These are phyloP conservation scores for Clarias batrachus DNA, from an alignment of 2,113 vertebrate genomes.

Conservation along the genomic window DNA sequence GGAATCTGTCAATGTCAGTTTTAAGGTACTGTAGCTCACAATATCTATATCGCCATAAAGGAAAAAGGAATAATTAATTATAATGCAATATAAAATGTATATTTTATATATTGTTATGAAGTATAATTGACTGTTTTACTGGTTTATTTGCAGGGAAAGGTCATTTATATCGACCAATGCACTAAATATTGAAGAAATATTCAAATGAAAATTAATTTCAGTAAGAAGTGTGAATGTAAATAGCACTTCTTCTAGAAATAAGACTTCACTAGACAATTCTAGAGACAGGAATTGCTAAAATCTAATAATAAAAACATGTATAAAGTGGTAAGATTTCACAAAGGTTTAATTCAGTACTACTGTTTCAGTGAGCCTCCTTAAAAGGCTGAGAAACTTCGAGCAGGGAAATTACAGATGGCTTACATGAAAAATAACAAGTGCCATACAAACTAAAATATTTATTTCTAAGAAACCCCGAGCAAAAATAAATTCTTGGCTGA, in stretches of 20 bases:
- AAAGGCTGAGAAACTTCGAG: background rate
- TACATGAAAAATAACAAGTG: constrained; percentile 6
- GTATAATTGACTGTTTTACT: background rate
- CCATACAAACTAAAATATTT: constrained; percentile 16
- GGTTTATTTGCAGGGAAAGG: background rate
- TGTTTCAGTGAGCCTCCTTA: background rate
- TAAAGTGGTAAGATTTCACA: background rate
- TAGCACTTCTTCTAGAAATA: no score
- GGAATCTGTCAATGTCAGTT: background rate
- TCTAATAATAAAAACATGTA: background rate
- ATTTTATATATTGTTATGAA: background rate
- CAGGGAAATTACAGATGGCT: background rate
- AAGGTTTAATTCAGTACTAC: background rate
- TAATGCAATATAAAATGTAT: background rate
- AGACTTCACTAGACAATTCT: background rate
- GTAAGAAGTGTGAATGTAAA: no score
- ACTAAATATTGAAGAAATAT: background rate
- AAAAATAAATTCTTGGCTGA: constrained; percentile 31
- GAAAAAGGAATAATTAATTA: background rate
- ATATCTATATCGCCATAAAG: background rate
- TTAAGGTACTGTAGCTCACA: background rate
- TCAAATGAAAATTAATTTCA: background rate
- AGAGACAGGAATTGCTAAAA: background rate
- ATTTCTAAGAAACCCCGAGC: constrained; percentile 12
- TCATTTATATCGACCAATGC: background rate